Evolutionary conservation across 2,888 invertebrate species (phyloP), one percentile per base, ranked within the genome.

Genomic region (Tipula confusa): DNA sequence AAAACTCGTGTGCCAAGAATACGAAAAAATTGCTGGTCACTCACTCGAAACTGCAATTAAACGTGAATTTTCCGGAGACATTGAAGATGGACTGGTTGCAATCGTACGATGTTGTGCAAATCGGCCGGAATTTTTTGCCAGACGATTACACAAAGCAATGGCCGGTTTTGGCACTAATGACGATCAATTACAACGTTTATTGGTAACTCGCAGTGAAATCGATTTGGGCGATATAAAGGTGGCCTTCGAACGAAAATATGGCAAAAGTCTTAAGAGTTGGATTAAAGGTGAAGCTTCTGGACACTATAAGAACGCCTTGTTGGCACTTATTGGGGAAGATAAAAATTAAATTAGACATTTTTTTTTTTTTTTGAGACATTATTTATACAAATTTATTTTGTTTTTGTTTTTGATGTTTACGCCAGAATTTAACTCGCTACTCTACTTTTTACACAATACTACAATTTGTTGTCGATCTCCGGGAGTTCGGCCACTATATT

Each of bases 161-260:
- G 95, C 95, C 88, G 97, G 98, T 2, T 89, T 95, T 85, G 98
- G 98, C 84, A 98, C 97, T 3, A 95, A 96, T 87, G 97, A 98
- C 88, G 91, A 93, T 82, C 94, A 95, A 86, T 91, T 98, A 86
- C 97, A 97, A 86, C 93, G 97, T 87, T 88, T 97, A 84, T 92
- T 97, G 86, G 94, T 96, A 82, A 95, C 96, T 0, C 93, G 97
- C 86, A 93, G 93, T 87, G 95, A 97, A 92, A 91, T 96, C 84
- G 97, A 97, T 88, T 92, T 97, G 91, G 94, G 92, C 0, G 96
- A 96, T 87, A 96, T 97, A 87, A 95, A 96, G 86, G 91, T 92
- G 85, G 94, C 94, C 86, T 98, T 95, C 90, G 92, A 93, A 86
- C 91, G 91, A 79, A 91, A 93, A 87, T 96, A 94, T 89, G 94